phyloP scores from a whole-genome alignment of 2,113 vertebrate genomes.

The Anser brachyrhynchus region DNA sequence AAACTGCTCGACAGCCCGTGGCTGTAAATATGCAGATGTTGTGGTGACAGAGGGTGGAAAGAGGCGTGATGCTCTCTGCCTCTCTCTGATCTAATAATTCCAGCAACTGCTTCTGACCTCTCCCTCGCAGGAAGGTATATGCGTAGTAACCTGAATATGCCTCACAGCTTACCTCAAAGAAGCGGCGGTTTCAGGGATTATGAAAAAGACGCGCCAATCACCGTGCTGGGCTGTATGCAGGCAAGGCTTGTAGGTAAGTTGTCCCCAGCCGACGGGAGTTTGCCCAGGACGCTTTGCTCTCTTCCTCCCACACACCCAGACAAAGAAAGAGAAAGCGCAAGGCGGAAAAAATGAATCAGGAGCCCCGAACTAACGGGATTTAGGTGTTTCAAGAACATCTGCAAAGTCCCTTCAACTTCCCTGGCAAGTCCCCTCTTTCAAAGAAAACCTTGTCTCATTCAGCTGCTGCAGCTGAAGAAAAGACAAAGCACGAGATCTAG shows the following conservation, averaged over 20 bases:
- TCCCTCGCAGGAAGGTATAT: conserved; percentile 86
- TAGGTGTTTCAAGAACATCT: not conserved
- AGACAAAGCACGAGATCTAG: not conserved
- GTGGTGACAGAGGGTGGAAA: not conserved
- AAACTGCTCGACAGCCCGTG: not conserved
- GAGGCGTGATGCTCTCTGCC: not conserved
- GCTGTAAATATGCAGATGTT: accelerated
- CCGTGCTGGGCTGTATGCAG: conserved; percentile 94
- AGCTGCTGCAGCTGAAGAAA: not conserved
- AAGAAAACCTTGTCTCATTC: not conserved
- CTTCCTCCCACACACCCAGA: not conserved
- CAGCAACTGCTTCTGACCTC: not conserved
- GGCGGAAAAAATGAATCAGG: not conserved
- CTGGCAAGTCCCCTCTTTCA: not conserved
- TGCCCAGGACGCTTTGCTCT: not conserved
- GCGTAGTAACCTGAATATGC: conserved; percentile 97
- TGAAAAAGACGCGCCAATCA: conserved; percentile 96
- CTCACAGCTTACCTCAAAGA: conserved; percentile 86
- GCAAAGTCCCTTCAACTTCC: not conserved
- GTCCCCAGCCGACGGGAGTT: not conserved
- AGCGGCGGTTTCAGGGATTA: conserved; percentile 91
- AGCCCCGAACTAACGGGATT: not conserved
- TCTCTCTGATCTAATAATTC: not conserved
- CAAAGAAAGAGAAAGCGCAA: not conserved
- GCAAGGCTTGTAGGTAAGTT: conserved; percentile 88